Percentiles rank a stretch among this genome's conserved stretches.
These are phyloP conservation scores for Pollachius pollachius DNA, from an alignment of 2,113 vertebrate species.

Conservation along the genomic window DNA sequence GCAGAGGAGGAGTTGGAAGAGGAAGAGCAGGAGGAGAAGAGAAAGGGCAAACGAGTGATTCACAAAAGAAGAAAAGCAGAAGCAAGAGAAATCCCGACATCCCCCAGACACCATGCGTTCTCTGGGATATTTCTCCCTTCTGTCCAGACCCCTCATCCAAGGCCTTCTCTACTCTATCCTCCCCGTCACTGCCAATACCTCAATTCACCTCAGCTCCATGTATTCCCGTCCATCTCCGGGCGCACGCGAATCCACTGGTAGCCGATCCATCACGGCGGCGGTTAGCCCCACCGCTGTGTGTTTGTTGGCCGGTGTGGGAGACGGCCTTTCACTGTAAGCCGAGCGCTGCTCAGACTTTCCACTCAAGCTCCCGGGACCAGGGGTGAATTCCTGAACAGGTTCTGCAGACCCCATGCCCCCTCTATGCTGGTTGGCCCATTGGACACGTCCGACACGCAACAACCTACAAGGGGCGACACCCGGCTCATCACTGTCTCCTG, in stretches of 20 bases:
- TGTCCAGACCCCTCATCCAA: too few species aligned
- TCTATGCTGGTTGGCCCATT: constrained; percentile 1
- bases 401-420: not conserved
- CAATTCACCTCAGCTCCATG: too few species aligned
- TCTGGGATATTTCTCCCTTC: too few species aligned
- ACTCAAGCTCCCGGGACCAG: not conserved
- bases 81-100: too few species aligned
- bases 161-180: too few species aligned
- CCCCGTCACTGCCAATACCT: too few species aligned
- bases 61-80: too few species aligned
- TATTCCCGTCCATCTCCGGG: not conserved
- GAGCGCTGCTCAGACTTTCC: not conserved
- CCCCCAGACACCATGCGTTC: too few species aligned
- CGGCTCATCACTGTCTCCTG: not conserved
- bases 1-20: too few species aligned
- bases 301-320: not conserved
- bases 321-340: not conserved
- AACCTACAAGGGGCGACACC: not conserved
- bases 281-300: not conserved
- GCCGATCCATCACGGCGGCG: constrained; percentile 1
- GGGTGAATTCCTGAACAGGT: not conserved
- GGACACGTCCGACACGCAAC: not conserved
- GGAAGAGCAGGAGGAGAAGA: too few species aligned
- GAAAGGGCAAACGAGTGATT: too few species aligned
- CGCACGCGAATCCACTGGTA: not conserved